Evolutionary conservation across 2,888 invertebrate species (phyloP), one percentile per base, ranked within the genome.

Genomic region (Chrysodeixis includens): DNA sequence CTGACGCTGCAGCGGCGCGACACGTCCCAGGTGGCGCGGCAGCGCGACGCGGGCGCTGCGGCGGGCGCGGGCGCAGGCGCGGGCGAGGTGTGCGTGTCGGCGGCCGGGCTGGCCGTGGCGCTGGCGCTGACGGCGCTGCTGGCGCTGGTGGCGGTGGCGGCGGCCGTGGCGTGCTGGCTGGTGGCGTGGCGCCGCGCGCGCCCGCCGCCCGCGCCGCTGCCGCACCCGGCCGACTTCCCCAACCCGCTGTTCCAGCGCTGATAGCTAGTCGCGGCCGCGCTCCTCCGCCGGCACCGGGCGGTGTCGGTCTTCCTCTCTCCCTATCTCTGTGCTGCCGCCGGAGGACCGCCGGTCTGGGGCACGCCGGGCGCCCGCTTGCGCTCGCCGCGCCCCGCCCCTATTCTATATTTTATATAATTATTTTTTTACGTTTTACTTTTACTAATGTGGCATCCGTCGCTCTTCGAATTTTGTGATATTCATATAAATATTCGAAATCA

Each of bases 141-240:
- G 86, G 98, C 99, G 66, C 95, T 99, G 75, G 98, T 99, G 68
- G 98, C 99, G 66, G 98, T 99, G 65, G 99, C 99, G 30, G 98
- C 99, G 58, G 98, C 98, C 65, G 98, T 99, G 66, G 98, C 98
- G 72, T 99, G 99, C 93, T 99, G 99, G 99, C 96, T 99, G 77
- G 98, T 99, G 96, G 99, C 99, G 82, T 98, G 98, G 95, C 95
- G 98, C 79, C 96, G 98, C 83, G 96, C 98, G 87, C 98, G 98
- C 60, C 98, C 98, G 86, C 96, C 97, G 59, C 96, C 98, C 74
- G 98, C 98, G 49, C 99, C 99, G 55, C 96, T 99, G 84, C 98
- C 99, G 78, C 99, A 99, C 95, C 99, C 99, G 80, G 98, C 98
- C 76, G 98, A 99, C 95, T 98, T 99, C 95, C 99, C 99, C 68